phyloP scores from a whole-genome alignment of 2,888 invertebrate species.

The Zhengitettix transpicula region DNA sequence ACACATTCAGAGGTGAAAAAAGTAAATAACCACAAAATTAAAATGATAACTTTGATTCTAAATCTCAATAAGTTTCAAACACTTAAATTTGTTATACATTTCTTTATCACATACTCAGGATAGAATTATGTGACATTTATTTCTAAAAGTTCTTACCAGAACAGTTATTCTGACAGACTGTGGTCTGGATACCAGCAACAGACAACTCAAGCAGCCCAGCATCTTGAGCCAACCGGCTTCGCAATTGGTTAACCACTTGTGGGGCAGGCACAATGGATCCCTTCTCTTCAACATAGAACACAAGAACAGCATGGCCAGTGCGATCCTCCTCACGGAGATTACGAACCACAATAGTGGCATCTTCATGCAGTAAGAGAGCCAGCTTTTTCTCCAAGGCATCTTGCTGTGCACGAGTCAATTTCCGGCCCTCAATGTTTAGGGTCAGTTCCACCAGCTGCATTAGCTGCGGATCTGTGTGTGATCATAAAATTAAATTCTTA shows the following conservation, averaged over 20 bases:
- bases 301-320: conserved; percentile 42
- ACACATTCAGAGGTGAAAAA: no score
- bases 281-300: conserved; percentile 44
- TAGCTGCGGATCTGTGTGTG: conserved; percentile 45
- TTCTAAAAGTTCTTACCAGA: conserved; percentile 35
- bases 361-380: conserved; percentile 59
- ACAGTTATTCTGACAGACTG: conserved; percentile 82
- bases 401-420: conserved; percentile 51
- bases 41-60: no score
- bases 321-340: conserved; percentile 37
- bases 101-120: neutral
- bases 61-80: no score
- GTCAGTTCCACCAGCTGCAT: conserved; percentile 67
- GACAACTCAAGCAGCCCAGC: conserved; percentile 52
- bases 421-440: conserved; percentile 53
- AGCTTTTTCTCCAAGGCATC: conserved; percentile 65
- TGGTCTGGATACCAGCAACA: conserved; percentile 63
- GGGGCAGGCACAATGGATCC: conserved; percentile 37
- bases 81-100: neutral
- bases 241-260: conserved; percentile 46
- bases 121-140: neutral
- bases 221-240: conserved; percentile 50
- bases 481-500: neutral
- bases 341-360: conserved; percentile 40
- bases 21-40: no score